These are phyloP conservation scores for Trigoniulus corallinus DNA, from an alignment of 1,140 invertebrate genomes.

Conservation along the genomic window DNA sequence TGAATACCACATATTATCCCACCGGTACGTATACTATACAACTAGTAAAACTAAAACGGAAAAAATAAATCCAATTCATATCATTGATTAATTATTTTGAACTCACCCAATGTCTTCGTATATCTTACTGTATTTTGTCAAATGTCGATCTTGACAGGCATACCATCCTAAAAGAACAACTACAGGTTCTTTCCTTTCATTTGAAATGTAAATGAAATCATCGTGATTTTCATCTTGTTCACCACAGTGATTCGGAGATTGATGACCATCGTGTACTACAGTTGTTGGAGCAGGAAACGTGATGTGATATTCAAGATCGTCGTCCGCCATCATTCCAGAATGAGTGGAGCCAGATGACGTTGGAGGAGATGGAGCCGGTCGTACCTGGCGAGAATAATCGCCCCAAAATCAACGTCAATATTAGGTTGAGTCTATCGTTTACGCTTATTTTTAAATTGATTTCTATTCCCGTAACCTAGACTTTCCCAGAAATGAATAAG, in stretches of 20 bases:
- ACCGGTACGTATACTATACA: too few relatives aligned
- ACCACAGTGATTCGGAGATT: slow-evolving; percentile 3
- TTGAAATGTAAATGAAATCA: slow-evolving; percentile 35
- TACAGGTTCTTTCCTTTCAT: slow-evolving; percentile 43
- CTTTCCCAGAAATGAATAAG: too few relatives aligned
- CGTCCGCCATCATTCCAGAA: slow-evolving; percentile 15
- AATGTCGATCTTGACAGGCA: slow-evolving; percentile 53
- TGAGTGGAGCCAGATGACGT: background rate
- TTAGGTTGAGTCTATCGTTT: too few relatives aligned
- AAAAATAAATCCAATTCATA: too few relatives aligned
- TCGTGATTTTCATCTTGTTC: slow-evolving; percentile 16
- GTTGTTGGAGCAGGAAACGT: slow-evolving; percentile 36
- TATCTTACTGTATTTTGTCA: slow-evolving; percentile 57
- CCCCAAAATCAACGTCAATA: too few relatives aligned
- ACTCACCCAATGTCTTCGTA: slow-evolving; percentile 54
- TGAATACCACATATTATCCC: too few relatives aligned
- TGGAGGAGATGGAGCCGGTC: background rate
- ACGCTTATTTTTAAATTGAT: too few relatives aligned
- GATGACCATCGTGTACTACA: slow-evolving; percentile 21
- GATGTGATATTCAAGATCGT: slow-evolving; percentile 42
- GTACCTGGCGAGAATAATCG: background rate
- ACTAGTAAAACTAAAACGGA: too few relatives aligned
- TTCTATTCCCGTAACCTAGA: too few relatives aligned
- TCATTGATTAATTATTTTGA: too few relatives aligned
- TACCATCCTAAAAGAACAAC: slow-evolving; percentile 62